phyloP scores from a whole-genome alignment of 2,797 vertebrate genomes.

The Sebastes elongatus region DNA sequence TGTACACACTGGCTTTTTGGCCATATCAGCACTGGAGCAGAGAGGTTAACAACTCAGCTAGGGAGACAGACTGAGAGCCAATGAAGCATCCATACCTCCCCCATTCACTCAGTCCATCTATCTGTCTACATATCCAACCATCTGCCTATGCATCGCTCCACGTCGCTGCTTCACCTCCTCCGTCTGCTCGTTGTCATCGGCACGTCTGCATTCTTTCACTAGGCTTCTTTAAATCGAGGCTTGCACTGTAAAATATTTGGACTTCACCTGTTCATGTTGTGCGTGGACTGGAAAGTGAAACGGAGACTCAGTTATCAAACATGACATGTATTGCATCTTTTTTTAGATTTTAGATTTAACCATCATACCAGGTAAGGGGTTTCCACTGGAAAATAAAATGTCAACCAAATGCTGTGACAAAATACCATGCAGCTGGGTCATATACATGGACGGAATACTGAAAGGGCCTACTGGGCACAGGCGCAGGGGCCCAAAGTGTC shows the following conservation, averaged over 20 bases:
- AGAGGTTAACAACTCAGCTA: constrained; percentile 43
- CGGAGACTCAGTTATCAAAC: background rate
- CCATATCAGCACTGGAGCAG: constrained; percentile 35
- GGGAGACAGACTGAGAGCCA: constrained; percentile 23
- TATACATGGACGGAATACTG: too few species aligned
- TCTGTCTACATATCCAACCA: constrained; percentile 24
- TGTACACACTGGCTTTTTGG: constrained; percentile 35
- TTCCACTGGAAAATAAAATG: too few species aligned
- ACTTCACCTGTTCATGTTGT: background rate
- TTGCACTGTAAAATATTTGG: background rate
- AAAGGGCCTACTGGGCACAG: too few species aligned
- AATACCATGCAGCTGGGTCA: too few species aligned
- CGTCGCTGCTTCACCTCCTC: constrained; percentile 22
- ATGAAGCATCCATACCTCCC: constrained; percentile 9
- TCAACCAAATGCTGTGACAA: too few species aligned
- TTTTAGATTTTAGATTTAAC: too few species aligned
- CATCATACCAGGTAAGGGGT: too few species aligned
- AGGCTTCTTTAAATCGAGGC: background rate
- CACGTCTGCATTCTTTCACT: background rate
- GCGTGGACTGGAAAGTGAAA: background rate
- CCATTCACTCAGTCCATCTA: constrained; percentile 17
- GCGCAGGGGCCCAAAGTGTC: too few species aligned
- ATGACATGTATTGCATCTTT: background rate
- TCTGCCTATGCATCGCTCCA: background rate
- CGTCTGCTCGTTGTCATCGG: constrained; percentile 25